These are phyloP conservation scores for Pseudeuparius sepicola DNA, from an alignment of 2,888 invertebrate species.

Conservation along the genomic window DNA sequence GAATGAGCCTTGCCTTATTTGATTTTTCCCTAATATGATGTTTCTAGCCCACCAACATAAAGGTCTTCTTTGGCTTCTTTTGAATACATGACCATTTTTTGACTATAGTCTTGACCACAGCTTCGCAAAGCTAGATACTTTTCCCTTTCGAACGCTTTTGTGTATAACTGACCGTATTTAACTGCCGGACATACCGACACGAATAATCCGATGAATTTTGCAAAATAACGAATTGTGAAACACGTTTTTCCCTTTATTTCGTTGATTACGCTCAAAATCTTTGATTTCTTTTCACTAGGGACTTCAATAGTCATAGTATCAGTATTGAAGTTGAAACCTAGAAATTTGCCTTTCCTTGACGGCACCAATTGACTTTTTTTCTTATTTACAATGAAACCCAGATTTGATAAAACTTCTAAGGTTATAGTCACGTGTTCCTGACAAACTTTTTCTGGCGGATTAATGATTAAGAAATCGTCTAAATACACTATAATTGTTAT, in stretches of 20 bases:
- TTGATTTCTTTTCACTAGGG: no score
- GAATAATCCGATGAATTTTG: conserved; percentile 14
- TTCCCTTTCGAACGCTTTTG: conserved; percentile 15
- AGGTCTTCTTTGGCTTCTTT: neutral
- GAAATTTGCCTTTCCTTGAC: conserved; percentile 14
- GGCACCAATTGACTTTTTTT: conserved; percentile 18
- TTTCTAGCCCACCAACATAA: conserved; percentile 11
- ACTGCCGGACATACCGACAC: conserved; percentile 17
- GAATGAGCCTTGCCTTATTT: no score
- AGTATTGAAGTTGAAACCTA: conserved; percentile 19
- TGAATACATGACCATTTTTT: conserved; percentile 1
- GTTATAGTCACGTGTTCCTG: conserved; percentile 8
- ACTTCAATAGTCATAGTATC: no score
- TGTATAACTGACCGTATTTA: no score
- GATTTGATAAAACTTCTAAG: conserved; percentile 7
- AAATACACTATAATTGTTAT: conserved; percentile 19
- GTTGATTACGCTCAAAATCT: no score
- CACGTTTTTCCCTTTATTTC: no score
- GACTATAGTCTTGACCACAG: conserved; percentile 2
- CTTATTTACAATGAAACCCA: conserved; percentile 22
- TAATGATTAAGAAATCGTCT: conserved; percentile 20
- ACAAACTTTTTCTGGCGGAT: conserved; percentile 12
- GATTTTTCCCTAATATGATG: conserved; percentile 9
- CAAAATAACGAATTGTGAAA: conserved; percentile 14
- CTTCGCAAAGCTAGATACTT: conserved; percentile 7